phyloP scores from a whole-genome alignment of 2,113 vertebrate genomes.

The Delphinus delphis region DNA sequence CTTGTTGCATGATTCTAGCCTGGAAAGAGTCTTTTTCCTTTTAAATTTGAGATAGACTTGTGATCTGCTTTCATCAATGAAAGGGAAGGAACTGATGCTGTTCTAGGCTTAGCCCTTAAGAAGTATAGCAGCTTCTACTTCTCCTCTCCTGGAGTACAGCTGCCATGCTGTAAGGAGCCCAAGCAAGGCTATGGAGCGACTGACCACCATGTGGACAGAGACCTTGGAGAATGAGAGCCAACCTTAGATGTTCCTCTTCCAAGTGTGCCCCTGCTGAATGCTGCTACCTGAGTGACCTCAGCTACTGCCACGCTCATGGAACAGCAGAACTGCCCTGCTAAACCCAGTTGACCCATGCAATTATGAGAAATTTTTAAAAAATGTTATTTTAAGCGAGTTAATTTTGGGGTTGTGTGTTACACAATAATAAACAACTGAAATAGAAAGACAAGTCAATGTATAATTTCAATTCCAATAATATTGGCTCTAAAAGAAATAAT shows the following conservation, averaged over 20 bases:
- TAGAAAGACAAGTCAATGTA: background rate
- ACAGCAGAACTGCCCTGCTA: background rate
- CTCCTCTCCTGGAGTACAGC: background rate
- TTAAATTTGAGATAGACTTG: background rate
- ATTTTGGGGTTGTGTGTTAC: background rate
- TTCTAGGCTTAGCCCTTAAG: background rate
- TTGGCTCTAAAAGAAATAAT: background rate
- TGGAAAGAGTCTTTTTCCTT: background rate
- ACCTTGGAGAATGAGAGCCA: background rate
- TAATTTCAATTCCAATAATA: background rate
- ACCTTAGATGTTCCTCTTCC: too few relatives aligned
- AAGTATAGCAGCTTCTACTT: background rate
- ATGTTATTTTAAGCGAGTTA: background rate
- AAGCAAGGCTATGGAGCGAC: background rate
- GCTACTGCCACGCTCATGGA: background rate
- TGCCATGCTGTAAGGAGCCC: background rate
- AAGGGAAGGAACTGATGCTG: background rate
- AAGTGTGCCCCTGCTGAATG: rapidly evolving
- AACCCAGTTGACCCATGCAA: background rate
- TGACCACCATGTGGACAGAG: background rate
- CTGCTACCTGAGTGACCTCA: background rate
- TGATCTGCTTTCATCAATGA: background rate
- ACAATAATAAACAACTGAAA: background rate
- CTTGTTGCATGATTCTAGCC: background rate
- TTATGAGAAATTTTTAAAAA: background rate